Conservation (phyloP, 2,888 invertebrate genomes). For the Drosophila algonquin region DNA sequence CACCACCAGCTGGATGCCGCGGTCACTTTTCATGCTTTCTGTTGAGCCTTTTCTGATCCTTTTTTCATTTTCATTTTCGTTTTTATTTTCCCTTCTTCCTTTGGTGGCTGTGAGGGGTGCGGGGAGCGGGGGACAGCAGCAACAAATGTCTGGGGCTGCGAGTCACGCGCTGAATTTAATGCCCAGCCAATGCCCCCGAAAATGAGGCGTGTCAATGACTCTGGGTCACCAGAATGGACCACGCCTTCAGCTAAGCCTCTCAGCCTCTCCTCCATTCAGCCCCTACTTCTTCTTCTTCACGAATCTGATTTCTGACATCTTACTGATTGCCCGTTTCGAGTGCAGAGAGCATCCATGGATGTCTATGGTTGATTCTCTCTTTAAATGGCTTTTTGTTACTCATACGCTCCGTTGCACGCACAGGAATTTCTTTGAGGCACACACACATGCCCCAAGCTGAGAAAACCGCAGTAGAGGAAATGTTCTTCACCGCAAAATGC, state of each 20-base stretch:
- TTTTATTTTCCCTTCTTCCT: background rate
- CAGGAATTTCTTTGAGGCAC: conserved; percentile 10
- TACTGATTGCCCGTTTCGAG: conserved; percentile 24
- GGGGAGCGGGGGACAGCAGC: conserved; percentile 6
- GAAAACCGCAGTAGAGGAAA: background rate
- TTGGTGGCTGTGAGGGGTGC: background rate
- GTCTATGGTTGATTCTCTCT: conserved; percentile 9
- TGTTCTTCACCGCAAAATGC: background rate
- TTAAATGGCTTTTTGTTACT: conserved; percentile 26
- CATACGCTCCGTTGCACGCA: conserved; percentile 38
- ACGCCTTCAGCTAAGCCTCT: background rate
- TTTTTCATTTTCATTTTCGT: conserved; percentile 29
- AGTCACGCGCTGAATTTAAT: conserved; percentile 51
- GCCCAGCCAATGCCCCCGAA: conserved; percentile 44
- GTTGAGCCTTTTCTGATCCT: conserved; percentile 47
- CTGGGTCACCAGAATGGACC: conserved; percentile 40
- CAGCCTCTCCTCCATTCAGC: background rate
- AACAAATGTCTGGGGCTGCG: conserved; percentile 37
- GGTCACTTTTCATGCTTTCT: conserved; percentile 62
- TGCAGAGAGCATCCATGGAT: conserved; percentile 3
- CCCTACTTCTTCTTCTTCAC: background rate
- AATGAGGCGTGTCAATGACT: conserved; percentile 48
- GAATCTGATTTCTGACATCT: conserved; percentile 35
- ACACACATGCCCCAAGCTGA: background rate
- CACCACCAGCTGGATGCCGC: conserved; percentile 31